Evolutionary conservation across 1,140 invertebrate species (phyloP).

Genomic region (Cyphomyrmex costatus): DNA sequence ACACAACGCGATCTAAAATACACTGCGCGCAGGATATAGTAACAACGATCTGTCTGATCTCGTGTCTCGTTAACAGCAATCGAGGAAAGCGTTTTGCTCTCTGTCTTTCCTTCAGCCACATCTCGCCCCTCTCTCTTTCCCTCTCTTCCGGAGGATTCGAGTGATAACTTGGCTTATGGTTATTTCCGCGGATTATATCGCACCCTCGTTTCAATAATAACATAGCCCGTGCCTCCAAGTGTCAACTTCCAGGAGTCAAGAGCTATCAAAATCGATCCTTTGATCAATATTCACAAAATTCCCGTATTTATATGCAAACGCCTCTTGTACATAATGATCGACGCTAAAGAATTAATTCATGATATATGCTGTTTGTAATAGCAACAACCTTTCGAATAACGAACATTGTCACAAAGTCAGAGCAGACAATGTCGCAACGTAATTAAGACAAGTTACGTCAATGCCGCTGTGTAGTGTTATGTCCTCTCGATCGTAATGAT

Average conservation of each 20-base stretch:
- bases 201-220: constrained; percentile 36
- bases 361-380: neutral
- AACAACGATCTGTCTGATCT: constrained; percentile 1
- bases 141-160: constrained; percentile 19
- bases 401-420: neutral
- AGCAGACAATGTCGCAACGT: neutral
- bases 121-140: neutral
- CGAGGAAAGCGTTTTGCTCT: constrained; percentile 51
- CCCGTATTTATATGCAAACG: neutral
- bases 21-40: neutral
- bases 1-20: neutral
- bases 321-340: too few species aligned
- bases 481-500: neutral
- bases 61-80: constrained; percentile 66
- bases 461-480: neutral
- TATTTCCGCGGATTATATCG: constrained; percentile 40
- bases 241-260: neutral
- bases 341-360: too few species aligned
- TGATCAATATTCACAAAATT: constrained; percentile 4
- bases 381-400: neutral
- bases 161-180: neutral
- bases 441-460: constrained; percentile 39
- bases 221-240: neutral
- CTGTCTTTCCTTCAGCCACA: constrained; percentile 12
- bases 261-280: neutral